Conservation (phyloP, 53 echinoderm and acorn worm species). For the Antedon mediterranea region DNA sequence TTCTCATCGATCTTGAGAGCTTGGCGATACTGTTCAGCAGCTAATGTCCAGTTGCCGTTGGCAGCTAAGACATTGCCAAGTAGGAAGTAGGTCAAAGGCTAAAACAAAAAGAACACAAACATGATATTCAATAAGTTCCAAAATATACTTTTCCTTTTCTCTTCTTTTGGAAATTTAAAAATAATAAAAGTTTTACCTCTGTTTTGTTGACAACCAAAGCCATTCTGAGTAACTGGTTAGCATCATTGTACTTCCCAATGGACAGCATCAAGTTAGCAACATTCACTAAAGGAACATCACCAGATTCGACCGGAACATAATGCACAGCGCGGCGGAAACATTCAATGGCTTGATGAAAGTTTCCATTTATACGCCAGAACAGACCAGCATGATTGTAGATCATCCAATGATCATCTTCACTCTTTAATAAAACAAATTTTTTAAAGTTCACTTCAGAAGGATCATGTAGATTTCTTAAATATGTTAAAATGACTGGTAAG, state of each 20-base stretch:
- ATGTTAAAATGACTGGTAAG: too few relatives aligned
- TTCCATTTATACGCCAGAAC: conserved; percentile 57
- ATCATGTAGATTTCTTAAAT: too few relatives aligned
- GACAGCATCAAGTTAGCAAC: conserved; percentile 48
- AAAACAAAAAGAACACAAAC: background rate
- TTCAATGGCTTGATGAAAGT: conserved; percentile 57
- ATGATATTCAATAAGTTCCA: background rate
- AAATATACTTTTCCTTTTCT: too few relatives aligned
- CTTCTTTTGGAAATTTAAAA: too few relatives aligned
- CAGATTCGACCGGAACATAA: conserved; percentile 52
- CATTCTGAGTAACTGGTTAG: conserved; percentile 64
- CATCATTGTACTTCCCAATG: conserved; percentile 39
- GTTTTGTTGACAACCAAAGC: conserved; percentile 57
- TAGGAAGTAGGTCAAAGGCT: conserved; percentile 62
- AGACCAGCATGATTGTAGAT: conserved; percentile 54
- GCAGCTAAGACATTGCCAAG: conserved; percentile 59
- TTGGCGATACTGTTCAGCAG: conserved; percentile 43
- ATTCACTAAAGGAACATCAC: conserved; percentile 57
- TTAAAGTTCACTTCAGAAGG: too few relatives aligned
- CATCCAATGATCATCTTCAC: conserved; percentile 44
- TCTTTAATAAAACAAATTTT: background rate
- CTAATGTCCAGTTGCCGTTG: conserved; percentile 31
- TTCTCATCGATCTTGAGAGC: conserved; percentile 47
- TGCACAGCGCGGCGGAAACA: conserved; percentile 75
- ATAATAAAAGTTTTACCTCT: conserved; percentile 31